phyloP scores from a whole-genome alignment of 2,797 vertebrate species.

The Melanotaenia parkinsoni region DNA sequence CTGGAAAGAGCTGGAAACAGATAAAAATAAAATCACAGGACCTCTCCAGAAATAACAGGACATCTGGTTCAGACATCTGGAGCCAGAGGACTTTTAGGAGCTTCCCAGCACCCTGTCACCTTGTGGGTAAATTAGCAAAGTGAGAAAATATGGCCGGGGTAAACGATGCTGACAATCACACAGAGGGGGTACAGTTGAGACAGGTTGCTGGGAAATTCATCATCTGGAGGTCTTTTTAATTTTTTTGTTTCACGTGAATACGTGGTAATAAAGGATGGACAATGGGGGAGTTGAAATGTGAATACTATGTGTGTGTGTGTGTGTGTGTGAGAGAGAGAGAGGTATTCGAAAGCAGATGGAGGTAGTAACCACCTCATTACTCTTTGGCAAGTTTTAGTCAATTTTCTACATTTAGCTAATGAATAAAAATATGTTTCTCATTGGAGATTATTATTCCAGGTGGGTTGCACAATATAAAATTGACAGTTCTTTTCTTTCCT shows the following conservation, averaged over 20 bases:
- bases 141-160: constrained; percentile 83
- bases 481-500: constrained; percentile 41
- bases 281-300: constrained; percentile 42
- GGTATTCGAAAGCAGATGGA: constrained; percentile 26
- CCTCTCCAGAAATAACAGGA: constrained; percentile 81
- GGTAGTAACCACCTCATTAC: constrained; percentile 46
- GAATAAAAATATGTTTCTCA: constrained; percentile 37
- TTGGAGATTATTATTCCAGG: constrained; percentile 36
- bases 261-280: constrained; percentile 55
- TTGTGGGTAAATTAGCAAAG: constrained; percentile 84
- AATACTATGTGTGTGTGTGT: not conserved
- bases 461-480: constrained; percentile 35
- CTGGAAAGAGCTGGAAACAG: constrained; percentile 66
- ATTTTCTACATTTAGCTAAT: constrained; percentile 37
- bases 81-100: constrained; percentile 81
- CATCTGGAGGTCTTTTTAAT: constrained; percentile 65
- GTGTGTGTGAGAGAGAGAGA: not conserved
- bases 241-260: constrained; percentile 60
- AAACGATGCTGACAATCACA: constrained; percentile 83
- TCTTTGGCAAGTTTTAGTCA: constrained; percentile 38
- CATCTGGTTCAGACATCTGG: constrained; percentile 86
- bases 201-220: constrained; percentile 66
- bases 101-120: constrained; percentile 82
- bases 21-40: constrained; percentile 75
- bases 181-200: constrained; percentile 72